phyloP scores from a whole-genome alignment of 2,797 vertebrate genomes.

The Syngnathus rostellatus region DNA sequence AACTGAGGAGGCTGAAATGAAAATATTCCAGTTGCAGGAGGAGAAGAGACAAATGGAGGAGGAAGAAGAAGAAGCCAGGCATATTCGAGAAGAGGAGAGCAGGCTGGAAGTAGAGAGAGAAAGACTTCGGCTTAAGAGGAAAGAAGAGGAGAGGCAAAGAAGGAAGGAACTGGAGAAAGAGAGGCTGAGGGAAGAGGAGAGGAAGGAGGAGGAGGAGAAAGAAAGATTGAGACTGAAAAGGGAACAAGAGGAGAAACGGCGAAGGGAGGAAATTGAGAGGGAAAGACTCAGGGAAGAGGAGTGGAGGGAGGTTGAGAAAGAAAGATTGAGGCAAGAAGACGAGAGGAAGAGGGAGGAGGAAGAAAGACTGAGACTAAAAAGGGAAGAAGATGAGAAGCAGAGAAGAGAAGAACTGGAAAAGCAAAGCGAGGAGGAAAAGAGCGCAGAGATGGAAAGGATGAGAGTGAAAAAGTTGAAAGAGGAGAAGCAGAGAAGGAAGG shows the following conservation, averaged over 20 bases:
- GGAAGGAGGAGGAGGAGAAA: constrained; percentile 2
- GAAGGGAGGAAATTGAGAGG: constrained; percentile 1
- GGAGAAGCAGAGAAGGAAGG: constrained; percentile 7
- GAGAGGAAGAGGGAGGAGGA: neutral
- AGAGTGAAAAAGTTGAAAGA: neutral
- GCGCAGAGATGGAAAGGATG: constrained; percentile 2
- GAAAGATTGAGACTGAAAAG: constrained; percentile 4
- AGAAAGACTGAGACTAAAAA: neutral
- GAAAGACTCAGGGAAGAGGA: constrained; percentile 6
- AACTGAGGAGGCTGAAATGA: constrained; percentile 32
- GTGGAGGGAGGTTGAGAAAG: constrained; percentile 7
- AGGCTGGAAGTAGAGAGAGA: neutral
- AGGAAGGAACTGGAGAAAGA: neutral
- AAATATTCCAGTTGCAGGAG: constrained; percentile 19
- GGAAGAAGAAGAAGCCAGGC: neutral
- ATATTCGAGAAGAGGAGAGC: neutral
- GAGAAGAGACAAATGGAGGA: constrained; percentile 5
- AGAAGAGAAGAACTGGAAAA: neutral
- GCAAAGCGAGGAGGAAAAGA: neutral
- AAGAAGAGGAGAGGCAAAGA: constrained; percentile 3
- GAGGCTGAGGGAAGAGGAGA: neutral
- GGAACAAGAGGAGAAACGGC: constrained; percentile 9
- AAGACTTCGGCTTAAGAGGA: neutral
- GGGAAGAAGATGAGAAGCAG: neutral
- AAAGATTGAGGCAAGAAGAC: constrained; percentile 7